Evolutionary conservation across 2,888 invertebrate species (phyloP), one percentile per base, ranked within the genome.

Genomic region (Plemyria rubiginata): DNA sequence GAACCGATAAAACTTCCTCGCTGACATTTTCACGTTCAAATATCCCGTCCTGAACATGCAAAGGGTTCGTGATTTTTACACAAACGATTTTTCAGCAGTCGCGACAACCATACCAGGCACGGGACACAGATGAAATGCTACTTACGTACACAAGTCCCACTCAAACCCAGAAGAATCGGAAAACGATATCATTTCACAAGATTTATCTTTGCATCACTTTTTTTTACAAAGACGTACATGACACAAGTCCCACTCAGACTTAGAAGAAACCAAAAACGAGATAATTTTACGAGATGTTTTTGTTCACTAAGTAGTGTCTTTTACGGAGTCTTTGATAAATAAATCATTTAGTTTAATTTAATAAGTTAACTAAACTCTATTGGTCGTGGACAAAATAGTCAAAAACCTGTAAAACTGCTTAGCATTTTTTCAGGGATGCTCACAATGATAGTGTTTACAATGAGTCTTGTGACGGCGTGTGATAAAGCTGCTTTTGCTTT

Each of bases 41-140:
- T 75, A 78, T 76, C 70, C 76, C 76, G 73, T 76, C 70, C 70
- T 70, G 56, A 64, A 70, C 71, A 71, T 70, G 71, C 71, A 71
- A 71, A 71, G 71, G 71, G 71, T 82, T 85, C 74, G 80, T 82
- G 80, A 75, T 86, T 87, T 86, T 87, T 86, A 78, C 78, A 79
- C 71, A 69, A 62, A 76, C 78, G 70, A 66, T 73, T 86, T 86
- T 88, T 86, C 85, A 85, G 76, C 62, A 72, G 51, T 73, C 76
- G 89, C 75, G 86, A 81, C 79, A 75, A 76, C 75, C 76, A 84
- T 81, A 79, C 77, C 78, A 76, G 79, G 79, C 60, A 76, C 79
- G 73, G 67, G 22, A 11, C 55, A 48, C 38, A 38, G 55, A 48
- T 13, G 7, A 22, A 13, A 40, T 28, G 28, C 13, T 49, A 40